Evolutionary conservation across 1,140 invertebrate genomes (phyloP), one percentile per base, ranked within the genome.

Genomic region (Helicoverpa zea): DNA sequence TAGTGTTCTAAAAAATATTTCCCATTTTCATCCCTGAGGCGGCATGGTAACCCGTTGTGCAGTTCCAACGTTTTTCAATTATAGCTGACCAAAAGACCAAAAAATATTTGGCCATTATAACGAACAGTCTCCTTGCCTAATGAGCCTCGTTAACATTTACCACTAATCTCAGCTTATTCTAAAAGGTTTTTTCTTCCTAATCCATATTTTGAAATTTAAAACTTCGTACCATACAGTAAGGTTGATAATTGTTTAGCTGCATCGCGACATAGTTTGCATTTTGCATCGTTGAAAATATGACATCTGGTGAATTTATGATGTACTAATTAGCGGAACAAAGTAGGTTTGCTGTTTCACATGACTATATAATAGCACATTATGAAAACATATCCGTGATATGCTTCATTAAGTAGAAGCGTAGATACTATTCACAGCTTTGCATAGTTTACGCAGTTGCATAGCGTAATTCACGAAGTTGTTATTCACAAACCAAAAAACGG

Each of bases 91-190:
- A 63, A 76, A 75, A 51, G 58, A 59, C 64, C 77, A 58, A 68
- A 79, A 79, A 79, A 70, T 30, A 61, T 79, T 47, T 43, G 58
- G 52, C 64, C 64, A 56, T 79, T 79, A 70, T 51, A 79, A 79
- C 58, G 73, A 63, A 52, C 29, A 73, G n/a, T 59, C 47, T 58
- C 13, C 13, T 30, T 23, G 54, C 52, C 70, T 80, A 80, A 80
- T 80, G 79, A 80, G 79, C 11, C 56, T 64, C 68, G 79, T 73
- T 80, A 79, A 35, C 68, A 68, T 73, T 80, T 70, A 52, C 51
- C 76, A 35, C 66, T 70, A 79, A 79, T 79, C 52, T 56, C 12
- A 11, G 35, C 66, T 29, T 47, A 56, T 47, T 58, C 30, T 23
- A 79, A 79, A 79, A 78, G 54, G 76, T 29, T 49, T 23, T 52